phyloP scores from a whole-genome alignment of 2,797 vertebrate species.

The Sebastes oblongus region DNA sequence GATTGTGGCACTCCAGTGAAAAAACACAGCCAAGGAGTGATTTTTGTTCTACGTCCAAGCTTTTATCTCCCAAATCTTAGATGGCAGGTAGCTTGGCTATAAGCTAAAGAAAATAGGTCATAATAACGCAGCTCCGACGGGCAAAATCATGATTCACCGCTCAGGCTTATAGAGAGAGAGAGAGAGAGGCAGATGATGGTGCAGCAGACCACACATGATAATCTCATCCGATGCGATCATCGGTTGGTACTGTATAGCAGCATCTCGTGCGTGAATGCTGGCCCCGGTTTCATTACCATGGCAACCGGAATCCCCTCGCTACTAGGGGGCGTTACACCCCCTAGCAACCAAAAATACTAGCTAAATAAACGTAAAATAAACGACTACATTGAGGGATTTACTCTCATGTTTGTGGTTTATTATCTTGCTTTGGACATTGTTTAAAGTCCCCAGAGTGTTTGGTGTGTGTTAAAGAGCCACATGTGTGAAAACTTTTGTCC shows the following conservation, averaged over 20 bases:
- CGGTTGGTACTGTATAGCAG: conserved; percentile 40
- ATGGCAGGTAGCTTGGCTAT: too few species aligned
- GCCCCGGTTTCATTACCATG: conserved; percentile 69
- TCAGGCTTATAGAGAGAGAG: conserved; percentile 34
- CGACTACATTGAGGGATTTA: accelerated
- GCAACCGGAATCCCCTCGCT: conserved; percentile 72
- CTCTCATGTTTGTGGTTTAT: not conserved
- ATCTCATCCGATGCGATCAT: conserved; percentile 57
- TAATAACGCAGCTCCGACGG: conserved; percentile 46
- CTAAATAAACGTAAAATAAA: not conserved
- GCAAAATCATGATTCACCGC: conserved; percentile 58
- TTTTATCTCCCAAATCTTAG: not conserved
- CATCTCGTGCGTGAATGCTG: conserved; percentile 57
- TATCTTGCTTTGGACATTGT: not conserved
- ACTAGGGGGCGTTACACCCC: conserved; percentile 64
- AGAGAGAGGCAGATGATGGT: conserved; percentile 34
- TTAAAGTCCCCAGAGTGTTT: not conserved
- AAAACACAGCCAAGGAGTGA: not conserved
- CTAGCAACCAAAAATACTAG: not conserved
- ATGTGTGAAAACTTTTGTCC: conserved; percentile 50
- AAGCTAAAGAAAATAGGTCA: conserved; percentile 63
- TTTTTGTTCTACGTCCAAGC: not conserved
- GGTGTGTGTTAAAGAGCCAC: not conserved
- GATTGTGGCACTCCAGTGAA: not conserved
- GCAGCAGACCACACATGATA: conserved; percentile 46